Evolutionary conservation across 2,797 vertebrate species (phyloP).

Genomic region (Falco naumanni): DNA sequence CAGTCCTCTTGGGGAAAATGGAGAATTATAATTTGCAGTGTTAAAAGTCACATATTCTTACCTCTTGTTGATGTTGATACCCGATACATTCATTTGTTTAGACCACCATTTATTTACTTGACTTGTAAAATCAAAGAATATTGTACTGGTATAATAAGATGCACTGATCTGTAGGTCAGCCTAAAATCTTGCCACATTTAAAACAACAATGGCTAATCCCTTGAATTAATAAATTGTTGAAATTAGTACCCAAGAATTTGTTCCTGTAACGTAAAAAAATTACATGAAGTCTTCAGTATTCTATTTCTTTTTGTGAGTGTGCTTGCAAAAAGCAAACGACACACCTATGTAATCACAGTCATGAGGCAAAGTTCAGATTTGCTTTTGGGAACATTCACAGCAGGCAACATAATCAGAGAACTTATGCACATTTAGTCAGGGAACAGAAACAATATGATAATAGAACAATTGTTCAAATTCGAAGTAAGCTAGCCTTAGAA

Average conservation of each 20-base stretch:
- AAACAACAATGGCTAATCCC: neutral
- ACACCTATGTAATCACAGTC: constrained; percentile 38
- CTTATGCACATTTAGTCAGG: neutral
- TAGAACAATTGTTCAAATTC: constrained; percentile 19
- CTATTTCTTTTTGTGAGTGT: neutral
- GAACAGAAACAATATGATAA: constrained; percentile 19
- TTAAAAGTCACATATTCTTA: neutral
- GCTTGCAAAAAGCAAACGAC: constrained; percentile 28
- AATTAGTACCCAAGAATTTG: neutral
- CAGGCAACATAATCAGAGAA: constrained; percentile 28
- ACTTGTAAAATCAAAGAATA: neutral
- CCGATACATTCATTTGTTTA: neutral
- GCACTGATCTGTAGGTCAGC: neutral
- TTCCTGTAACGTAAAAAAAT: neutral
- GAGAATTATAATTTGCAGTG: neutral
- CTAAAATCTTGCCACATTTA: neutral
- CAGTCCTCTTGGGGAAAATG: neutral
- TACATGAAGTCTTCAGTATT: neutral
- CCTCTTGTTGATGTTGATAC: neutral
- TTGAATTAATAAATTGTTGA: neutral
- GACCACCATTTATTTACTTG: neutral
- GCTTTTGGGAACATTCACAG: constrained; percentile 34
- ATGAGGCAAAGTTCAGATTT: constrained; percentile 62
- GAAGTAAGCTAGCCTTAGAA: constrained; percentile 3
- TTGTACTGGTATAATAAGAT: neutral